These are phyloP conservation scores for Megaceryle maxima DNA, from an alignment of 2,113 vertebrate genomes.

Conservation along the genomic window DNA sequence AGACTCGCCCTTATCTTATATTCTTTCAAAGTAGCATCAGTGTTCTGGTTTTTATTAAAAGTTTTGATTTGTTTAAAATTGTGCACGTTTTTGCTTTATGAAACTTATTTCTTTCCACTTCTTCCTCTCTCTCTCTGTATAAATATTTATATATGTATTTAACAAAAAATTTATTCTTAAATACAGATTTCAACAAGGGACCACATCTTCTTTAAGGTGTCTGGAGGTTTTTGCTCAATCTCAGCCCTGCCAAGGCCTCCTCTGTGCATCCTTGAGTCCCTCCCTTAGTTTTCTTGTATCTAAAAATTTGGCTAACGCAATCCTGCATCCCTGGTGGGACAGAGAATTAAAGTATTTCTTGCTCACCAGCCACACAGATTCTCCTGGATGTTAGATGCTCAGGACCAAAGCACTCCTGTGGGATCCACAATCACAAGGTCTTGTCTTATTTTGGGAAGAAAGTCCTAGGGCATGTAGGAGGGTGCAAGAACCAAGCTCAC, in stretches of 20 bases:
- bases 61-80: constrained; percentile 4
- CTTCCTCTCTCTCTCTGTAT: background rate
- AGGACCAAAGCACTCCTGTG: background rate
- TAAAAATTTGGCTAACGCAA: background rate
- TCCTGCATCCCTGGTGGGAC: background rate
- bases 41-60: constrained; percentile 33
- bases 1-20: background rate
- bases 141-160: background rate
- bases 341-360: background rate
- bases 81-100: background rate
- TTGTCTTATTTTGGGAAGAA: background rate
- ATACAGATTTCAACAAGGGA: background rate
- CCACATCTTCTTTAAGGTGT: background rate
- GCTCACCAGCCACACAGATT: fast-evolving
- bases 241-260: background rate
- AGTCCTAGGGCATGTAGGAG: fast-evolving
- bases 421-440: fast-evolving
- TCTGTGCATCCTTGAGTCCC: background rate
- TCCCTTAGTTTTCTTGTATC: background rate
- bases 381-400: background rate
- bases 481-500: background rate
- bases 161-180: background rate
- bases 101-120: background rate
- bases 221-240: background rate
- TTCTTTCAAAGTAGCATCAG: background rate